Percentiles rank a stretch among this genome's conserved stretches.
Evolutionary conservation across 2,888 invertebrate species (phyloP).

Genomic region (Tipula helvola): DNA sequence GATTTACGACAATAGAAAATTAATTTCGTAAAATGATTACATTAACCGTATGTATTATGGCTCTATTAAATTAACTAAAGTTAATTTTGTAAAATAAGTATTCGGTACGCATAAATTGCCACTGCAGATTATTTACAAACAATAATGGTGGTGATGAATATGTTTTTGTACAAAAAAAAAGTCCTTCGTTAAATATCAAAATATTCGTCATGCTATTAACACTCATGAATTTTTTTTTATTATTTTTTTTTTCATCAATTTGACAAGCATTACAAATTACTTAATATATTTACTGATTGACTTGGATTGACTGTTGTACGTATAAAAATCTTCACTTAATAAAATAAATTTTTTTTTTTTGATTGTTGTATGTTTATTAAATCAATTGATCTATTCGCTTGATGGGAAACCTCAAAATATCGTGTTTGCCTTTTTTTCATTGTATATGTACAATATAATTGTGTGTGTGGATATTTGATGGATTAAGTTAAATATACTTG

Average conservation of each 20-base stretch:
- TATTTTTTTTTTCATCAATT: not conserved
- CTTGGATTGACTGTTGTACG: not conserved
- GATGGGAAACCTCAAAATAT: not conserved
- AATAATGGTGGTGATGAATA: not conserved
- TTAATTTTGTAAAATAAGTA: not conserved
- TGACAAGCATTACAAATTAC: not conserved
- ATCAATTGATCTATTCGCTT: not conserved
- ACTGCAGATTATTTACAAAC: not conserved
- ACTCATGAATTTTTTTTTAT: not conserved
- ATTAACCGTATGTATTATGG: not conserved
- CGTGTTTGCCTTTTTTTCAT: not conserved
- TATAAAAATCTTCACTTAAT: not conserved
- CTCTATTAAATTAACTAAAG: not conserved
- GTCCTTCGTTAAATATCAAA: constrained; percentile 4
- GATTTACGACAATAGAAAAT: not conserved
- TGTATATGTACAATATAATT: not conserved
- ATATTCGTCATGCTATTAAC: not conserved
- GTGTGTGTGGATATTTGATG: not conserved
- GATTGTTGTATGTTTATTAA: not conserved
- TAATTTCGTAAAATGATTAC: not conserved
- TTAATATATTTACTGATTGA: not conserved
- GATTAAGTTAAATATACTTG: not conserved
- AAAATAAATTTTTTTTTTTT: not conserved
- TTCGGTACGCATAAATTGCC: not conserved
- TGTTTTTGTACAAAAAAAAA: not conserved